Base-by-base conservation (phyloP, 2,888 invertebrate species). In the Helobdella robusta region DNA sequence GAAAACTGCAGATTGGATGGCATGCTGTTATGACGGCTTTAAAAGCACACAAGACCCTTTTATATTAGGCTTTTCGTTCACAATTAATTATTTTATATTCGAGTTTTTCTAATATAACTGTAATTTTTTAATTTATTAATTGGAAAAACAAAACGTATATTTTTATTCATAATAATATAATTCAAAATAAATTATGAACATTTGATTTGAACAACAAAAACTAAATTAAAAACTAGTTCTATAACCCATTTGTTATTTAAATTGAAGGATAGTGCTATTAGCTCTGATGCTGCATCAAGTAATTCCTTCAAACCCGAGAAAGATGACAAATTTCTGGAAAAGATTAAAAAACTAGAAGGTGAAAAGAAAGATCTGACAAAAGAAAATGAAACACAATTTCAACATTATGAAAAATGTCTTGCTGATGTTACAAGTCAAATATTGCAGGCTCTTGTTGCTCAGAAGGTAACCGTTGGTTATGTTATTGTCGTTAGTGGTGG, bases 401-500 rank as follows among this genome's bases (percentile, higher is more conserved):
- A 85, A 69, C 88, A 89, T 74, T 89, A 89, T 80, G 78, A 75
- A 88, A 89, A 81, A 81, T 78, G 77, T 69, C 74, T 78, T 36
- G 77, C 77, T 67, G 77, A 78, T 67, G 85, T 74, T 84, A 89
- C 78, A 81, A 89, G 74, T 87, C 89, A 81, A 87, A 89, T 89
- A 70, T 89, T 89, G 66, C 85, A 87, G 73, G 89, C 89, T 60
- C 83, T 89, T 70, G 84, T 89, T 72, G 86, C 87, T 59, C 89
- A 89, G 82, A 89, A 89, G 86, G 89, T 89, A 35, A 48, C 50
- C 8, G 34, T 20, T 15, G 30, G 59, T 30, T 59, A 11, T 61
- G 46, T 23, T 23, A 20, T 3, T 61, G n/a, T 28, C 15, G 30
- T 61, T 20, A 35, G 20, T 25, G n/a, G 25, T 36, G 40, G n/a